These are phyloP conservation scores for Lypha dubia DNA, from an alignment of 2,888 invertebrate species.

Conservation along the genomic window DNA sequence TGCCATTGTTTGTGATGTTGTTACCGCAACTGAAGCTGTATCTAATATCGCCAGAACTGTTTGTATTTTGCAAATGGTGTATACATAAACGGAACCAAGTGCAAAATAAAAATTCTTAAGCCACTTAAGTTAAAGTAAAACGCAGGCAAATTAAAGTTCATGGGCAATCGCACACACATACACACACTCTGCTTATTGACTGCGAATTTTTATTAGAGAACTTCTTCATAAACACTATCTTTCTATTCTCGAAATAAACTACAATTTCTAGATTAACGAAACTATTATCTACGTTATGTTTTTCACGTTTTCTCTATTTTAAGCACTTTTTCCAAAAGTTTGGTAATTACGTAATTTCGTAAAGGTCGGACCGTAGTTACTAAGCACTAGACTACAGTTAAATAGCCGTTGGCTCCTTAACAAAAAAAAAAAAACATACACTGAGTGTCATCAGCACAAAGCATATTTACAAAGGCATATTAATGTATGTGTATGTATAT, in stretches of 20 bases:
- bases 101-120: background rate
- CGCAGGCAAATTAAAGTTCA: too few species aligned
- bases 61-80: too few species aligned
- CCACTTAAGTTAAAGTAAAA: background rate
- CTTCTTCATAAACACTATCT: too few species aligned
- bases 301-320: background rate
- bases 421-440: background rate
- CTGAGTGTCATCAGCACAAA: background rate
- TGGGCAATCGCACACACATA: background rate
- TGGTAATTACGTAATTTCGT: slow-evolving; percentile 34
- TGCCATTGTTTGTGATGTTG: too few species aligned
- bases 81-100: too few species aligned
- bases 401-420: slow-evolving; percentile 8
- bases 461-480: too few species aligned
- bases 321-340: background rate
- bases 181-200: background rate
- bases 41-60: too few species aligned
- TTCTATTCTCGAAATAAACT: background rate
- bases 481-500: too few species aligned
- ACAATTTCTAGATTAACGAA: background rate
- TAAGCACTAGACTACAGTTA: slow-evolving; percentile 18
- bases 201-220: background rate
- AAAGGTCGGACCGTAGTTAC: slow-evolving; percentile 19
- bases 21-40: too few species aligned
- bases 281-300: background rate